These are phyloP conservation scores for Lasioglossum calceatum DNA, from an alignment of 2,888 invertebrate species.

Conservation along the genomic window DNA sequence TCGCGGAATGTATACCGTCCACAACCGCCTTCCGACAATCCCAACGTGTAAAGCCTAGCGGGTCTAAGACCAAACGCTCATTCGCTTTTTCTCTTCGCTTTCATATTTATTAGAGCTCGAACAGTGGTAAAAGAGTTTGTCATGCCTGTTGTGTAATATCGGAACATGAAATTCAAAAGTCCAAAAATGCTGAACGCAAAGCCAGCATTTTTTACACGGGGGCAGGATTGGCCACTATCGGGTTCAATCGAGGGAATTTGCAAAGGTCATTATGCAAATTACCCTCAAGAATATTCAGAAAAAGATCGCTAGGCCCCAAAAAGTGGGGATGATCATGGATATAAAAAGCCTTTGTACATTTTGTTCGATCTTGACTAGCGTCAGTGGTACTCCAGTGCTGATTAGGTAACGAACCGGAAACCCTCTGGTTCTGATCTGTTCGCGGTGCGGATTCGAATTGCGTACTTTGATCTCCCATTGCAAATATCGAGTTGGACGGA, in stretches of 20 bases:
- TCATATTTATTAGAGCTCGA: too few relatives aligned
- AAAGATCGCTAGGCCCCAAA: background rate
- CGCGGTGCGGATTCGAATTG: background rate
- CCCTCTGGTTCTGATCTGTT: background rate
- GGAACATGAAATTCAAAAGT: too few relatives aligned
- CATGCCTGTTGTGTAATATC: too few relatives aligned
- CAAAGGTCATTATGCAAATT: slow-evolving; percentile 27
- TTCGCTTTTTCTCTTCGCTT: too few relatives aligned
- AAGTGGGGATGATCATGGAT: slow-evolving; percentile 41
- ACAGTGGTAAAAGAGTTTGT: too few relatives aligned
- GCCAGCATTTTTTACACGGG: background rate
- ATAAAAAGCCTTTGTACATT: slow-evolving; percentile 56
- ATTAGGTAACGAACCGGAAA: background rate
- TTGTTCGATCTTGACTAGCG: slow-evolving; percentile 18
- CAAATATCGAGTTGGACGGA: background rate
- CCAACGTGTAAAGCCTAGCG: too few relatives aligned
- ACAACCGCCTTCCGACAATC: too few relatives aligned
- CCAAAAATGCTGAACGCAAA: too few relatives aligned
- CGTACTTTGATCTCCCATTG: background rate
- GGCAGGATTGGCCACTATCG: background rate
- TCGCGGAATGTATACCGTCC: too few relatives aligned
- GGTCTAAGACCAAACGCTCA: too few relatives aligned
- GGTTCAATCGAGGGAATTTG: background rate
- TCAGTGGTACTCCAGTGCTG: background rate
- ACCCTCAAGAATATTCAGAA: slow-evolving; percentile 36